Evolutionary conservation across 2,113 vertebrate genomes (phyloP), one percentile per base, ranked within the genome.

Genomic region (Phyllopteryx taeniolatus): DNA sequence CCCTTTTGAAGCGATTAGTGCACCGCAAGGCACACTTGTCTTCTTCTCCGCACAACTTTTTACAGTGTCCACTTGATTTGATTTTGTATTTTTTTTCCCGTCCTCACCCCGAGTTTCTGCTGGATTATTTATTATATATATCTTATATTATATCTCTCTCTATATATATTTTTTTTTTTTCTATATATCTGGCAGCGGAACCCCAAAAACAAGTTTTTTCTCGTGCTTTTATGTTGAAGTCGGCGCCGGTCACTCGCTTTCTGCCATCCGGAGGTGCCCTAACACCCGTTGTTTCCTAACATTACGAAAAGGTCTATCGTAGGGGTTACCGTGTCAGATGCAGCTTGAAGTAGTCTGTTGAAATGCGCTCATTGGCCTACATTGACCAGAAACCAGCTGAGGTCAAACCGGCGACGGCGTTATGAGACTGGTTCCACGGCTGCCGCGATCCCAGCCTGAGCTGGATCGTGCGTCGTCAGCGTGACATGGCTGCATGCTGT

Each of bases 341-440:
- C 17, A 42, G 15, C 43, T 64, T 5, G n/a, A 20, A 44, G 19
- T 6, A 11, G 35, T 57, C 10, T 57, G n/a, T 57, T 27, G 54
- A 57, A 57, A 57, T 19, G 31, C 59, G 4, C 17, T 17, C 62
- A 10, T 20, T 46, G 42, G n/a, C 42, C 15, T 42, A 62, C 35
- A 42, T 39, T 39, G 8, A 10, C 17, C 2, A 27, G 35, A 39
- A n/a, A 22, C 12, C 19, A 43, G 39, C 20, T 11, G 61, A n/a
- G 31, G 31, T 9, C 31, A 63, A 63, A 63, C 13, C 14, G n/a
- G 46, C 12, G 11, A 47, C 42, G 31, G 42, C 43, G 64, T 66
- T 66, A 47, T 66, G 64, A 66, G 44, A 66, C 64, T 66, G 64
- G 64, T 66, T 66, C 64, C 43, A 66, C 42, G n/a, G 63, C 63